A percentile compares a stretch with the other conserved stretches of the same genome.
phyloP scores from a whole-genome alignment of 1,140 invertebrate genomes.

The Drosophila tsacasi region DNA sequence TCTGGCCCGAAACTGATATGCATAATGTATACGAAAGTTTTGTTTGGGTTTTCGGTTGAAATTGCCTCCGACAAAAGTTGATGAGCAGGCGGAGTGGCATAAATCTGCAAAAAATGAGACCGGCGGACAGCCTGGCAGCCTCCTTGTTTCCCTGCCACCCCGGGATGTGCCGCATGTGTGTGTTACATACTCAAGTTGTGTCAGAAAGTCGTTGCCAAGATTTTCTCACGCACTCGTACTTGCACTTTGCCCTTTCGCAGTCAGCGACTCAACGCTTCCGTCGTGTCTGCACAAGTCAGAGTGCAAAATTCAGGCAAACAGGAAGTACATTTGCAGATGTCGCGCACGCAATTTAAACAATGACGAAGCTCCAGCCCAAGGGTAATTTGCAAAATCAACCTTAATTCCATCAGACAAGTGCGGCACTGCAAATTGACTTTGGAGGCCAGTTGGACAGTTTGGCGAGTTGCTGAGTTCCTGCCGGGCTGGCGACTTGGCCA shows the following conservation, averaged over 20 bases:
- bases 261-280: neutral
- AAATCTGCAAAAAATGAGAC: conserved; percentile 44
- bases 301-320: conserved; percentile 8
- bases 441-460: conserved; percentile 25
- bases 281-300: conserved; percentile 15
- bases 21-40: conserved; percentile 65
- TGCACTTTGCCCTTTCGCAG: conserved; percentile 26
- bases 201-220: conserved; percentile 19
- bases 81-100: conserved; percentile 41
- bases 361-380: neutral
- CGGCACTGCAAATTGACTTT: conserved; percentile 57
- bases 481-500: conserved; percentile 18
- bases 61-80: conserved; percentile 54
- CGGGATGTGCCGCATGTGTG: neutral
- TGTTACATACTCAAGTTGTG: conserved; percentile 15
- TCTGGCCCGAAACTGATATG: conserved; percentile 56
- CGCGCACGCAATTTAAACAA: conserved; percentile 11
- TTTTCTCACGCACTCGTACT: conserved; percentile 22
- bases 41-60: conserved; percentile 30
- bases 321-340: conserved; percentile 15
- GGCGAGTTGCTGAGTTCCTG: conserved; percentile 3
- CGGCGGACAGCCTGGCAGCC: conserved; percentile 14
- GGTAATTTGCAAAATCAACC: conserved; percentile 48
- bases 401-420: conserved; percentile 52
- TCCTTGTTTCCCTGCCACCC: neutral